Base-by-base conservation (phyloP, 2,888 invertebrate genomes). In the Papilio protenor region DNA sequence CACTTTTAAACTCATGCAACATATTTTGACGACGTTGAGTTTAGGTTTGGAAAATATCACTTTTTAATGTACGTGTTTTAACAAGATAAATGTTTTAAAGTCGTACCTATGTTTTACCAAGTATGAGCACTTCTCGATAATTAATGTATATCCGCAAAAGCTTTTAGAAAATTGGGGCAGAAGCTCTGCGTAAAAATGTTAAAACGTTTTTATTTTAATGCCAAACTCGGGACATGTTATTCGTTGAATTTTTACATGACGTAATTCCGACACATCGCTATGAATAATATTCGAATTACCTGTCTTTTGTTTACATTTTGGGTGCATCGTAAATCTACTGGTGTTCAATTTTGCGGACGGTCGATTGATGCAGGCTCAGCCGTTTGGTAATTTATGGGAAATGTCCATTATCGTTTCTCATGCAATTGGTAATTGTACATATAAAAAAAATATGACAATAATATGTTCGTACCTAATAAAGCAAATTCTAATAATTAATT, bases 291-390 rank as follows among this genome's bases (percentile, higher is more conserved):
- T 33, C 14, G 64, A 66, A 66, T 66, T 49, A 52, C 45, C 45
- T 71, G 70, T 71, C 57, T 70, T 45, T 70, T 66, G 64, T 66
- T 76, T 71, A 33, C n/a, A 61, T 71, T 76, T 59, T 71, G 27
- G 59, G 14, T 76, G 71, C 76, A 59, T 59, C 64, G 49, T 76
- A 61, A 76, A 76, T 76, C 76, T 76, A 23, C 70, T 71, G 71
- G 49, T 49, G 61, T 71, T 71, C 49, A 49, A 71, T 71, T 76
- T 47, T 45, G 71, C 52, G 66, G n/a, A 27, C 76, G 71, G 49
- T 76, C 59, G 76, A 59, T 61, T 71, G 71, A 59, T 69, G 47
- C 76, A 71, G n/a, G 71, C 23, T 66, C 75, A 66, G 64, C 33
- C 33, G 23, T 52, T 52, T 66, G 27, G 8, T 66, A 66, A 66